phyloP scores from a whole-genome alignment of 1,140 invertebrate genomes.

The Zophobas morio region DNA sequence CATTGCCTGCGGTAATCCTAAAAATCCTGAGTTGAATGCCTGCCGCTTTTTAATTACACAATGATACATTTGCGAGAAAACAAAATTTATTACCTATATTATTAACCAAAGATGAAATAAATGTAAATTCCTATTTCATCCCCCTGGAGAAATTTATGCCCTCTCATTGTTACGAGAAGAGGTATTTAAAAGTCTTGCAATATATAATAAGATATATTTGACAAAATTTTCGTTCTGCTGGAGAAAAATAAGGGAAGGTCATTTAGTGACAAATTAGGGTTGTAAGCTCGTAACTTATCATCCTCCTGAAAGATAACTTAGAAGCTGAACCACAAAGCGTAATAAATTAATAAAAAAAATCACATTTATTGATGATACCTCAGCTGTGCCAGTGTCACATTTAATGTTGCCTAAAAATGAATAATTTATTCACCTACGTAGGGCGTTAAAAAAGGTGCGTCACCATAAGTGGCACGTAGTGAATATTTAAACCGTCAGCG shows the following conservation, averaged over 20 bases:
- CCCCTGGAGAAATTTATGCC: too few species aligned
- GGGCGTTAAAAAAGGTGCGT: conserved; percentile 10
- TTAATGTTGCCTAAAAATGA: conserved; percentile 23
- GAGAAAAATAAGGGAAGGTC: conserved; percentile 4
- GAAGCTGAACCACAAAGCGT: conserved; percentile 2
- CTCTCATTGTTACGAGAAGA: not conserved
- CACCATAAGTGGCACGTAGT: not conserved
- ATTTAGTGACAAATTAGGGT: conserved; percentile 24
- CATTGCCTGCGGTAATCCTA: too few species aligned
- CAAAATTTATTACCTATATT: too few species aligned
- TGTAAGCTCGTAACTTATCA: conserved; percentile 27
- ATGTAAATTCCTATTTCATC: too few species aligned
- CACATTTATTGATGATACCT: conserved; percentile 36
- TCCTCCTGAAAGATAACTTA: conserved; percentile 18
- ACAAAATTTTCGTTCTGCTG: not conserved
- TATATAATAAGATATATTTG: not conserved
- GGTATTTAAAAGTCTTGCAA: not conserved
- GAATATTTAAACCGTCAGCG: conserved; percentile 6
- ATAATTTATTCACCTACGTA: conserved; percentile 21
- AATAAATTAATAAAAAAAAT: conserved; percentile 34
- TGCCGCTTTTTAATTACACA: too few species aligned
- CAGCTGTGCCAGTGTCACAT: conserved; percentile 16
- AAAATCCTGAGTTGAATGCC: too few species aligned
- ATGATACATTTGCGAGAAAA: too few species aligned
- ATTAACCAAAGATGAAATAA: too few species aligned